Base-by-base conservation (phyloP, 2,797 vertebrate genomes). In the Danio albolineatus region DNA sequence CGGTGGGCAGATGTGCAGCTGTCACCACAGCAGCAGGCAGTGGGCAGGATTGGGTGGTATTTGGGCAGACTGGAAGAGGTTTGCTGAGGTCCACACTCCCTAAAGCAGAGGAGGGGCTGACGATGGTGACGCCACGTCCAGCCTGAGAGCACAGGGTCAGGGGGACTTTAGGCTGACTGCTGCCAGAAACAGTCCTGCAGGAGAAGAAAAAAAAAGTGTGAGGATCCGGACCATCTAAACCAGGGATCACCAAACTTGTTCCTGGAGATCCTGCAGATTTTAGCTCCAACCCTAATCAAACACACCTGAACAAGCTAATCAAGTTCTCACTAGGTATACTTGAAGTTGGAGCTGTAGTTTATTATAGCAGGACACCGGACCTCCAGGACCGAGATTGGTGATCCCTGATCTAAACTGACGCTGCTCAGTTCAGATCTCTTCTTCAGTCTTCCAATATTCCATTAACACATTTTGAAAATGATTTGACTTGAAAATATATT, bases 131-230 rank as follows among this genome's bases (percentile, higher is more conserved):
- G 9, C 96, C 94, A 53, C 97, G 92, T 72, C 95, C 95, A 0
- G 93, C 92, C 88, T 96, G 96, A 61, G 94, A 92, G 83, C 93
- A 92, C 9, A 96, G 93, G 73, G 92, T 95, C 91, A 95, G 76
- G 53, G 96, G 90, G 71, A 93, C 91, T 92, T 99, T 99, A 87
- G 95, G 88, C 89, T 98, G 97, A 38, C 92, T 92, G 86, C 90
- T 92, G 61, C 93, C 95, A 12, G 97, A 95, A 36, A 88, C 89
- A 0, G 96, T 93, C 90, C 97, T 99, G 86, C 56, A 4, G 80
- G n/a, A 53, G 12, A 28, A 5, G 48, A 51, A 16, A 53, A 62
- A 6, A 53, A 54, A 64, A 10, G 61, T 1, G 51, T 65, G 2
- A 77, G 51, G 19, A 5, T 10, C 5, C 46, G 28, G 16, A 56